phyloP scores from a whole-genome alignment of 1,140 invertebrate species.

The Brachionus asplanchnoidis region DNA sequence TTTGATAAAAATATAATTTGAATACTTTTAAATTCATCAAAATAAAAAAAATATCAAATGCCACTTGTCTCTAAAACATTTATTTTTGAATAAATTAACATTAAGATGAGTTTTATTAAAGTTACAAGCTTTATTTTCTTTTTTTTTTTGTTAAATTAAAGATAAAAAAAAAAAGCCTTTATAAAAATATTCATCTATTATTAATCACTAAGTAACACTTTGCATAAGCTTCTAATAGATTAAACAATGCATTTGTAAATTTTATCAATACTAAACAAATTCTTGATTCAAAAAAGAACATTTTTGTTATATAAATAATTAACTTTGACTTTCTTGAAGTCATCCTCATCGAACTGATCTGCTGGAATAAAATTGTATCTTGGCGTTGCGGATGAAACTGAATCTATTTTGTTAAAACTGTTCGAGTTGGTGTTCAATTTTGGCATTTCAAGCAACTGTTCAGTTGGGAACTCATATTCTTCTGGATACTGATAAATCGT shows the following conservation, averaged over 20 bases:
- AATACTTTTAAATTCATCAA: too few relatives aligned
- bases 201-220: not conserved
- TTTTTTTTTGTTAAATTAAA: not conserved
- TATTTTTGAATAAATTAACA: not conserved
- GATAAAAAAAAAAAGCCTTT: not conserved
- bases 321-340: constrained; percentile 12
- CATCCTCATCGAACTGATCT: constrained; percentile 12
- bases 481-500: constrained; percentile 12
- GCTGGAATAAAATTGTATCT: not conserved
- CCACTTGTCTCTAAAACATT: too few relatives aligned
- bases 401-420: not conserved
- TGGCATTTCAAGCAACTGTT: not conserved
- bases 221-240: not conserved
- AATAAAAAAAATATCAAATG: too few relatives aligned
- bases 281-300: not conserved
- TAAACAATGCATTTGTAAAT: not conserved
- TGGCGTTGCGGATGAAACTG: not conserved
- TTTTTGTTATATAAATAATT: constrained; percentile 23
- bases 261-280: not conserved
- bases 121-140: not conserved
- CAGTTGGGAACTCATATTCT: not conserved
- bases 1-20: too few relatives aligned
- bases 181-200: not conserved
- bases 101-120: not conserved
- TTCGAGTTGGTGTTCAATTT: not conserved